These are phyloP conservation scores for Caenorhabditis sp. DNA, from an alignment of 2,888 invertebrate species.

Conservation along the genomic window DNA sequence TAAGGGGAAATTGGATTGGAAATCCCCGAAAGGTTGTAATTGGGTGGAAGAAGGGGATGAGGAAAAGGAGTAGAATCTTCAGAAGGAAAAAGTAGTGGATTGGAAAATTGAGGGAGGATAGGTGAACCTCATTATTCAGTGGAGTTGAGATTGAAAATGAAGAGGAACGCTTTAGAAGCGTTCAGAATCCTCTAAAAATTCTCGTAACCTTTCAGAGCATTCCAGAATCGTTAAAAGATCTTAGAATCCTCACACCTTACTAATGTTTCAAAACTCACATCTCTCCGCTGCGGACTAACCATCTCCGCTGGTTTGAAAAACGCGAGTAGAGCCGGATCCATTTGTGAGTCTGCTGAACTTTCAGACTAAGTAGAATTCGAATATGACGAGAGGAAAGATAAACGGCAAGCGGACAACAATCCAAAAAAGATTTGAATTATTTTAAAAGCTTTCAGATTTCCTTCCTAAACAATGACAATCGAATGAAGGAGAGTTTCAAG, in stretches of 20 bases:
- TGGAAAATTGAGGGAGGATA: background rate
- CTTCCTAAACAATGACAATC: background rate
- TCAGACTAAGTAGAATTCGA: background rate
- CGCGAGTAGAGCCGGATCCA: slow-evolving; percentile 62
- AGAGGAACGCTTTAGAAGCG: too few species aligned
- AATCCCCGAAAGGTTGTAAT: slow-evolving; percentile 6
- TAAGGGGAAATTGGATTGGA: slow-evolving; percentile 14
- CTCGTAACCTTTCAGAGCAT: too few species aligned
- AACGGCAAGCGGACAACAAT: too few species aligned
- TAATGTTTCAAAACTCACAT: slow-evolving; percentile 50
- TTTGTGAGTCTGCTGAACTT: slow-evolving; percentile 42
- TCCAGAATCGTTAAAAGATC: too few species aligned
- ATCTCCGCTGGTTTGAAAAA: slow-evolving; percentile 62
- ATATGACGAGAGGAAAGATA: background rate
- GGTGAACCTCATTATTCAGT: background rate
- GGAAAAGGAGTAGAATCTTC: slow-evolving; percentile 12
- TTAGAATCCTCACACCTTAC: too few species aligned
- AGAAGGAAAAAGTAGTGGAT: slow-evolving; percentile 32
- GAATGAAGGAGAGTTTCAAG: slow-evolving; percentile 23
- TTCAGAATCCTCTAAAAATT: too few species aligned
- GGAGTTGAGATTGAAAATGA: too few species aligned
- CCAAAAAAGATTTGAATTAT: background rate
- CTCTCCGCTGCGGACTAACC: slow-evolving; percentile 59
- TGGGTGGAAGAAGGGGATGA: background rate
- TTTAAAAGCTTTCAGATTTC: too few species aligned